phyloP scores from a whole-genome alignment of 1,140 invertebrate species.

The Lithobius niger region DNA sequence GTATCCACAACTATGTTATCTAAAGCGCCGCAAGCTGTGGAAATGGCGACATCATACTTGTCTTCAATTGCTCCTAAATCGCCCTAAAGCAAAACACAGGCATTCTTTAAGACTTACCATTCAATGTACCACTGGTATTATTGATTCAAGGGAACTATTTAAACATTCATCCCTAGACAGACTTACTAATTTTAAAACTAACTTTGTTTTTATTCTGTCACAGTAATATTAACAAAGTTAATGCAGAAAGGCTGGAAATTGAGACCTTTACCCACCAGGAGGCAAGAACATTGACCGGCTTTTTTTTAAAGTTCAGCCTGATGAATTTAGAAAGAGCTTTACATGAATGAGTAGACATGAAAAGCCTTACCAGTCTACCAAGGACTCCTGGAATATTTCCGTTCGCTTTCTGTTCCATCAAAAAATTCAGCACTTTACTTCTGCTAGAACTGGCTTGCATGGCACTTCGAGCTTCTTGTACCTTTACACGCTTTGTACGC shows the following conservation, averaged over 20 bases:
- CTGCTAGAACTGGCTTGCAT: constrained; percentile 49
- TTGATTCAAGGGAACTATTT: neutral
- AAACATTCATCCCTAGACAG: neutral
- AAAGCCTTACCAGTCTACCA: constrained; percentile 57
- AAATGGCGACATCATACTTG: constrained; percentile 92
- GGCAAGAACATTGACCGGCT: neutral
- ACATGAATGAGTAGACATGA: neutral
- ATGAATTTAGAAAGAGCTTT: neutral
- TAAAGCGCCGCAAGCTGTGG: constrained; percentile 76
- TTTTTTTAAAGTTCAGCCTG: too few relatives aligned
- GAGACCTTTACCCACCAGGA: neutral
- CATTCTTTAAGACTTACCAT: neutral
- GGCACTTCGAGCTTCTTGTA: constrained; percentile 22
- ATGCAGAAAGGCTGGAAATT: neutral
- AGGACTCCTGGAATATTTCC: constrained; percentile 69
- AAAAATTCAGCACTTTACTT: constrained; percentile 57
- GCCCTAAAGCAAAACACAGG: constrained; percentile 43
- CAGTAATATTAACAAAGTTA: neutral
- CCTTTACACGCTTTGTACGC: neutral
- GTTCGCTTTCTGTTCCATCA: constrained; percentile 71
- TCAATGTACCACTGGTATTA: neutral
- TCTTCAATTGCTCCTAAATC: constrained; percentile 89
- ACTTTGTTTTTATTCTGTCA: too few relatives aligned
- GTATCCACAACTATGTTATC: constrained; percentile 90
- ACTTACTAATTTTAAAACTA: too few relatives aligned